These are phyloP conservation scores for Mayetiola destructor DNA, from an alignment of 2,888 invertebrate genomes.

Conservation along the genomic window DNA sequence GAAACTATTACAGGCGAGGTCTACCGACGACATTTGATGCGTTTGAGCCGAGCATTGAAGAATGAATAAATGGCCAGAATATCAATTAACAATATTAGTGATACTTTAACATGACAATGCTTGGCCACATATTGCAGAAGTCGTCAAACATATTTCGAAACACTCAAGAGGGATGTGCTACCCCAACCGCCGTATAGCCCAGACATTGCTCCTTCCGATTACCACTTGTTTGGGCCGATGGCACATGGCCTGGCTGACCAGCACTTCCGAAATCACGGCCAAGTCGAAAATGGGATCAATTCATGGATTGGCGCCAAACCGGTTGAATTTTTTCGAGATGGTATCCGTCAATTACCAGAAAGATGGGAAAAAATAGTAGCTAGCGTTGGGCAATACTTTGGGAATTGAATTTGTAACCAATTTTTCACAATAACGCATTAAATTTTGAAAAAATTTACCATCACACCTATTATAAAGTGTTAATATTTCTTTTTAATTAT, in stretches of 20 bases:
- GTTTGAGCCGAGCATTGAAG: constrained; percentile 16
- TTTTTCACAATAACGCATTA: no score
- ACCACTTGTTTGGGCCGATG: constrained; percentile 14
- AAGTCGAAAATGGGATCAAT: constrained; percentile 13
- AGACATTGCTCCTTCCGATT: constrained; percentile 15
- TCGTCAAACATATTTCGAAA: background rate
- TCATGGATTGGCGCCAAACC: constrained; percentile 14
- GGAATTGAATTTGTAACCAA: no score
- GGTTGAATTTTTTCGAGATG: background rate
- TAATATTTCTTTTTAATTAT: no score
- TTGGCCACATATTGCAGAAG: background rate
- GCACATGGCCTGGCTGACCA: background rate
- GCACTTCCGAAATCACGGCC: background rate
- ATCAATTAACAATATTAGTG: constrained; percentile 18
- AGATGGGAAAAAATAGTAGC: constrained; percentile 14
- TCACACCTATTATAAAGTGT: no score
- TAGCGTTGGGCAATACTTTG: constrained; percentile 13
- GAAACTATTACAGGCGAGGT: constrained; percentile 14
- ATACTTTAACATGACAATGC: constrained; percentile 10
- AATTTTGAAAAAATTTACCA: no score
- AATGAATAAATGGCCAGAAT: constrained; percentile 19
- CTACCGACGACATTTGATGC: constrained; percentile 15
- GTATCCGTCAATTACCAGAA: constrained; percentile 6
- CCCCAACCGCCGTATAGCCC: constrained; percentile 13
- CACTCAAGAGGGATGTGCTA: constrained; percentile 2